Conservation (phyloP, 2,888 invertebrate species). For the Camptogramma bilineatum region DNA sequence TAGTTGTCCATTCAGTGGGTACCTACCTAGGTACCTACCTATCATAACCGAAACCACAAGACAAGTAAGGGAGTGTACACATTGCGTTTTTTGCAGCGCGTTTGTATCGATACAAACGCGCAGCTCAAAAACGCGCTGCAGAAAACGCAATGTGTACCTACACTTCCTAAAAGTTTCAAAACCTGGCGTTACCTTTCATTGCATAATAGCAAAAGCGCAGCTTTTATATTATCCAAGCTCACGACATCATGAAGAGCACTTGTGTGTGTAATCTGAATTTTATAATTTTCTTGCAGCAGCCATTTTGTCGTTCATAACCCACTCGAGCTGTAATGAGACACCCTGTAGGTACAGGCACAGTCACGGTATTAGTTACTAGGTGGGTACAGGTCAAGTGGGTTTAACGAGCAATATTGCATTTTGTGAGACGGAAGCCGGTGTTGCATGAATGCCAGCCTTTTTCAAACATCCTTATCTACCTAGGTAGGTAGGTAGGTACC, state of each 20-base stretch:
- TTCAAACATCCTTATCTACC: background rate
- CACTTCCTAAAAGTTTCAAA: too few species aligned
- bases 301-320: conserved; percentile 29
- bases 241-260: conserved; percentile 20
- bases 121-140: too few species aligned
- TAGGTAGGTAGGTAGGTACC: background rate
- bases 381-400: conserved; percentile 74
- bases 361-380: conserved; percentile 14
- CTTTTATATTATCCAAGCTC: background rate
- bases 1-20: too few species aligned
- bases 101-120: too few species aligned
- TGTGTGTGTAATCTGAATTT: conserved; percentile 8
- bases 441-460: conserved; percentile 25
- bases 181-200: background rate
- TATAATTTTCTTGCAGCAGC: conserved; percentile 22
- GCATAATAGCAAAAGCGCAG: background rate
- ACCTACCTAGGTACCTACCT: conserved; percentile 8
- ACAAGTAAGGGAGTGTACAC: too few species aligned
- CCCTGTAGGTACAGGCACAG: conserved; percentile 55
- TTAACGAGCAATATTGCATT: conserved; percentile 81
- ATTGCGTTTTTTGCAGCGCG: too few species aligned
- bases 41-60: too few species aligned
- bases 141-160: too few species aligned
- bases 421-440: conserved; percentile 52
- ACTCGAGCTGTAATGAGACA: conserved; percentile 60